Evolutionary conservation across 2,888 invertebrate species (phyloP), one percentile per base, ranked within the genome.

Genomic region (Deilephila porcellus): DNA sequence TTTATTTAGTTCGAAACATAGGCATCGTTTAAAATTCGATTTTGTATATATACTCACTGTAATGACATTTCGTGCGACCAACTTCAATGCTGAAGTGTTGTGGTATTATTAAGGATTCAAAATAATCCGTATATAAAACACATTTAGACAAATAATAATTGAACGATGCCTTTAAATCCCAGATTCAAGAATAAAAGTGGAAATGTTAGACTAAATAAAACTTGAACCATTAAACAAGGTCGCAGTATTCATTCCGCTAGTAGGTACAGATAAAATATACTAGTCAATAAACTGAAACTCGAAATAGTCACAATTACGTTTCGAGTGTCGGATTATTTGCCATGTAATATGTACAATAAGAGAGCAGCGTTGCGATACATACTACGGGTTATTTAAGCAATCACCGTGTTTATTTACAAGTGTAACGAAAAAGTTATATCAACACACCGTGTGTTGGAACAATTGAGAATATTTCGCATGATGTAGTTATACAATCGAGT

Each of bases 401-500:
- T 45, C 60, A 45, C 37, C 37, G 37, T 37, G 45, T 67, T 67
- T 67, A 67, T 52, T 67, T 67, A 52, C 45, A 67, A 25, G n/a
- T 37, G 25, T 67, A 52, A 20, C 20, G 52, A 67, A 52, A 67
- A 67, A 67, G 52, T 56, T 25, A 34, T 56, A 71, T 59, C 67
- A 67, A 67, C 67, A 63, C 63, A 45, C 17, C 17, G 67, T 25
- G 17, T 45, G 67, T 52, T 67, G 67, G 45, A 77, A 80, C 77
- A 76, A 77, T 76, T 70, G 73, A 71, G 71, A 6, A 67, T 76
- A 80, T 77, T 80, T 76, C 72, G 74, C 76, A 77, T 70, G 74
- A 77, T 73, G 53, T 60, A 63, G 59, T 75, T 60, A 70, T 73
- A 77, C 78, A 80, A 79, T 84, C 77, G 73, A 73, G 78, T 78